phyloP scores from a whole-genome alignment of 2,888 invertebrate species.

The Drosophila paracracens region DNA sequence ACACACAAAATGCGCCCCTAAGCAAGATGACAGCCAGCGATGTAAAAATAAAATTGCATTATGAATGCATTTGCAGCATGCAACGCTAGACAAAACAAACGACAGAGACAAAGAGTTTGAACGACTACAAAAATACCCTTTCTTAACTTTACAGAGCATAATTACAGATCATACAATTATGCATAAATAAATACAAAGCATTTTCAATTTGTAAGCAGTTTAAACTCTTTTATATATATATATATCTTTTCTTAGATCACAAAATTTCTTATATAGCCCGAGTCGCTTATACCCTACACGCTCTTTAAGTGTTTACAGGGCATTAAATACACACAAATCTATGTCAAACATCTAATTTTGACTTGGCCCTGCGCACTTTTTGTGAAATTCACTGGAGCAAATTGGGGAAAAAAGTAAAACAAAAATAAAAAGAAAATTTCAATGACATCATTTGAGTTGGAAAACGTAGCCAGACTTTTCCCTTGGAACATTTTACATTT shows the following conservation, averaged over 20 bases:
- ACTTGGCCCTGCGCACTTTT: conserved; percentile 67
- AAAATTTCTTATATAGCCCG: neutral
- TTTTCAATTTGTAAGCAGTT: neutral
- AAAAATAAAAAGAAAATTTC: conserved; percentile 23
- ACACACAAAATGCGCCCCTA: conserved; percentile 19
- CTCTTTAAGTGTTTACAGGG: conserved; percentile 35
- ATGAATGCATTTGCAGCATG: conserved; percentile 65
- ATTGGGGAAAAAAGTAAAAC: conserved; percentile 10
- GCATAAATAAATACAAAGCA: neutral
- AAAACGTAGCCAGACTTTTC: neutral
- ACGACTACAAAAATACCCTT: conserved; percentile 15
- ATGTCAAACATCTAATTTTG: conserved; percentile 74
- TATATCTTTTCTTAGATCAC: neutral
- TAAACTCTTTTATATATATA: neutral
- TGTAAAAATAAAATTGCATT: conserved; percentile 80
- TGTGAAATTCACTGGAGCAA: conserved; percentile 65
- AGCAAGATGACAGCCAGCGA: conserved; percentile 59
- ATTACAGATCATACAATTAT: neutral
- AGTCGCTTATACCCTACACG: neutral
- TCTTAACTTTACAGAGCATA: neutral
- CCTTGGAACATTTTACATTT: neutral
- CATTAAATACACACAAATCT: conserved; percentile 60
- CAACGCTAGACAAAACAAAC: conserved; percentile 26
- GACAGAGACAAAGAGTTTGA: neutral
- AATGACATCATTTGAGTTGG: conserved; percentile 49